Base-by-base conservation (phyloP, 2,113 vertebrate species). In the Mystacornis crossleyi region DNA sequence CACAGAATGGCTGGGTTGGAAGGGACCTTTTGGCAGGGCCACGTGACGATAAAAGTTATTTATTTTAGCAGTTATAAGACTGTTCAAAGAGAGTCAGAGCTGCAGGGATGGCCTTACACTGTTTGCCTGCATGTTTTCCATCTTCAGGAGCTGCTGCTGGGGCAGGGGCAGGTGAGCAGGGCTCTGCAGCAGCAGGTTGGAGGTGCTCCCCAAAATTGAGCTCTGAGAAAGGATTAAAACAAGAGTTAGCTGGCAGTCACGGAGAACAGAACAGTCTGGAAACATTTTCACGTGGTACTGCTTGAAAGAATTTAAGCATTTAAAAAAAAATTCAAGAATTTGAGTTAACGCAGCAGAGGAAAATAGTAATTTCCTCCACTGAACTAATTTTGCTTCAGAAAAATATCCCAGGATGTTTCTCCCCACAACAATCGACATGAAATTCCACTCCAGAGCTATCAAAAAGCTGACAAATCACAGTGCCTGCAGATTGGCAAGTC, bases 111-210 rank as follows among this genome's bases (percentile, higher is more conserved):
- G 71, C 95, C 99, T 99, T 98, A 99, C 99, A 58, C 97, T 99
- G 94, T 98, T 99, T 90, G 99, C 91, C 95, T 99, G 99, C 73
- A 99, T 94, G 95, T 98, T 99, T 72, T 99, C 99, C 77, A 99
- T 98, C 97, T 99, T 99, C 67, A 99, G 95, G 51, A 99, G 98
- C 29, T 99, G 99, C 75, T 99, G 99, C 93, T 99, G 99, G 6
- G 99, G 98, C 97, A 99, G 89, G 34, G 99, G 98, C 74, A 99
- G 98, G 57, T 98, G 99, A 75, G 99, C 94, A 36, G 99, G 98
- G 96, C 98, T 99, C 98, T 99, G 99, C 55, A 99, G 98, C 92
- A 99, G 95, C 15, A 99, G 95, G 88, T 97, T 97, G 29, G 96
- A 98, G 14, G 97, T 94, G 54, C 97, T 99, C 81, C 99, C 98